Conservation (phyloP, 1,140 invertebrate species). For the Drosophila ogumai region DNA sequence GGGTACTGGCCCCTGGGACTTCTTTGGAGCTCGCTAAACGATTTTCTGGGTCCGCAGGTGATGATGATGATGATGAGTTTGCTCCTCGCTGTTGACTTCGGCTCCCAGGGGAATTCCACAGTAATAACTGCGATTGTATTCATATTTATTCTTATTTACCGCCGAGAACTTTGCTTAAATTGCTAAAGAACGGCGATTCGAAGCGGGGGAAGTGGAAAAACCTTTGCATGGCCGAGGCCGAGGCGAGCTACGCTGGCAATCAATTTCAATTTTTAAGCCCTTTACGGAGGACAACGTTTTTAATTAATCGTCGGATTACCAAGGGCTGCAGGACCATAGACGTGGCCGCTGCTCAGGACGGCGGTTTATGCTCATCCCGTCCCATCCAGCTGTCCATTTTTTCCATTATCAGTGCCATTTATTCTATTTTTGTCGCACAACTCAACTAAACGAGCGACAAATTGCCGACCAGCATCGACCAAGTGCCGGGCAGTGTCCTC, state of each 20-base stretch:
- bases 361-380: constrained; percentile 57
- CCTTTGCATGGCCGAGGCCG: constrained; percentile 64
- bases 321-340: constrained; percentile 45
- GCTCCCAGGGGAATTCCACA: constrained; percentile 57
- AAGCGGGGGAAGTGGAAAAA: constrained; percentile 12
- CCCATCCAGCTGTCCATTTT: constrained; percentile 72
- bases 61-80: constrained; percentile 49
- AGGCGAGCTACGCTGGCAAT: constrained; percentile 58
- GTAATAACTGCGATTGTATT: constrained; percentile 80
- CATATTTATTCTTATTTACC: constrained; percentile 74
- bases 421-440: constrained; percentile 81
- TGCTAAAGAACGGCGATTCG: constrained; percentile 22
- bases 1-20: constrained; percentile 64
- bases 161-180: constrained; percentile 62
- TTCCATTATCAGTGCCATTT: constrained; percentile 80
- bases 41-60: constrained; percentile 60
- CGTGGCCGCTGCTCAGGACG: constrained; percentile 46
- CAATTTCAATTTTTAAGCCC: constrained; percentile 82
- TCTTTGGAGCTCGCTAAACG: constrained; percentile 64
- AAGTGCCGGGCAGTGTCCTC: constrained; percentile 23
- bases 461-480: constrained; percentile 59
- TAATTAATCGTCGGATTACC: constrained; percentile 82
- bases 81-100: constrained; percentile 60
- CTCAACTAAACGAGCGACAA: constrained; percentile 82
- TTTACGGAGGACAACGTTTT: constrained; percentile 77